Evolutionary conservation across 2,113 vertebrate genomes (phyloP).

Genomic region (human): GRCh38 chr18:67157001-67157500

Average conservation of each 20-base stretch:
- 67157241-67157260: neutral
- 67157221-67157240: neutral
- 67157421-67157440: neutral
- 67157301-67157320: neutral
- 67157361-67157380: neutral
- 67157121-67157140: neutral
- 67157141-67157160: neutral
- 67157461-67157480: neutral
- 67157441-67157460: neutral
- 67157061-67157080: neutral
- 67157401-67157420: neutral
- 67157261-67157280: neutral
- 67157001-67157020: neutral
- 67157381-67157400: neutral
- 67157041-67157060: neutral
- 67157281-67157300: neutral
- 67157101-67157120: neutral
- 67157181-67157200: neutral
- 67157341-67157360: neutral
- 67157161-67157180: neutral
- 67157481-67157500: neutral
- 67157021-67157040: neutral
- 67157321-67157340: neutral
- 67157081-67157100: neutral
- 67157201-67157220: neutral